These are phyloP conservation scores for Cantharis nigra DNA, from an alignment of 2,888 invertebrate species.

Conservation along the genomic window DNA sequence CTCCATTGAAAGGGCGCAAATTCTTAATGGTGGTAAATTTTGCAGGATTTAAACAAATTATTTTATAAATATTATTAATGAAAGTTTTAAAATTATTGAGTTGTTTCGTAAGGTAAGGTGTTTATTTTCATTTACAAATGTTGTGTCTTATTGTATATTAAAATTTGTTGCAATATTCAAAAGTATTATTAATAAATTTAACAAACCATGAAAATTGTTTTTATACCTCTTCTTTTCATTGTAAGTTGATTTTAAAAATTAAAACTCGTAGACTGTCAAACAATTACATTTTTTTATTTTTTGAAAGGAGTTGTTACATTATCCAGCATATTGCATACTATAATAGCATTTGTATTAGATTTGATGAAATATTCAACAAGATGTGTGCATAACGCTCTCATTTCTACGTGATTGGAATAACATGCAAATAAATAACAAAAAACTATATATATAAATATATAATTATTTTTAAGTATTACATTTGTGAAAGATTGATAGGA, in stretches of 20 bases:
- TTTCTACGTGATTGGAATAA: neutral
- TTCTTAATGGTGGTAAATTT: neutral
- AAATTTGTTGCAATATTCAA: neutral
- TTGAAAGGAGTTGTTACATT: neutral
- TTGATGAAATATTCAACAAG: neutral
- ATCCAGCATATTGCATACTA: neutral
- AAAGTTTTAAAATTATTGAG: neutral
- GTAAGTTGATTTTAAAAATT: neutral
- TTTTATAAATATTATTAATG: neutral
- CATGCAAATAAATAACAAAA: constrained; percentile 18
- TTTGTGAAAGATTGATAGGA: constrained; percentile 6
- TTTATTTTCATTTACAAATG: neutral
- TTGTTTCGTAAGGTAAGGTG: neutral
- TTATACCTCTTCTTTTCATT: neutral
- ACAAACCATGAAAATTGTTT: neutral
- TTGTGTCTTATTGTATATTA: neutral
- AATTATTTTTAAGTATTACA: constrained; percentile 26
- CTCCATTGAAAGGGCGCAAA: neutral
- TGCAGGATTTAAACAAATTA: neutral
- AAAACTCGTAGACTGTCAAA: neutral
- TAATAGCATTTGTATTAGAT: neutral
- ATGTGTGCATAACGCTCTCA: neutral
- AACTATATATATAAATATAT: constrained; percentile 27
- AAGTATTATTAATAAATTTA: neutral
- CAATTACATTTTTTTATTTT: neutral